These are phyloP conservation scores for Drosophila kokeensis DNA, from an alignment of 2,888 invertebrate genomes.

Conservation along the genomic window DNA sequence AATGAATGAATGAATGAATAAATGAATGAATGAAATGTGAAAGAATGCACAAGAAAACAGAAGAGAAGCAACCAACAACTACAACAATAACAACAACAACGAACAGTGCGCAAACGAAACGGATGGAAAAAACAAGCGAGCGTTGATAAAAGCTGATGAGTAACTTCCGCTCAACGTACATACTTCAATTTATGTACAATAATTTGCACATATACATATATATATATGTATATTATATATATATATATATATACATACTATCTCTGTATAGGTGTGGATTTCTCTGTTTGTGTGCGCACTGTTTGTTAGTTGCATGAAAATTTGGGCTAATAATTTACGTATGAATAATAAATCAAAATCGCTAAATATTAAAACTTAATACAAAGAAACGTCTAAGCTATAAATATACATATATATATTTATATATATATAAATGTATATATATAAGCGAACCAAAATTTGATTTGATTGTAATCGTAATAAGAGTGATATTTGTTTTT, in stretches of 20 bases:
- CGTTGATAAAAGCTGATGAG: conserved; percentile 68
- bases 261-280: neutral
- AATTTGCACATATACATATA: conserved; percentile 17
- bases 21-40: conserved; percentile 17
- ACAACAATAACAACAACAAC: conserved; percentile 38
- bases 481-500: conserved; percentile 28
- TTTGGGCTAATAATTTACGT: conserved; percentile 75
- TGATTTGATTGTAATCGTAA: conserved; percentile 27
- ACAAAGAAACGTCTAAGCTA: conserved; percentile 35
- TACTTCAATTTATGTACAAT: conserved; percentile 12
- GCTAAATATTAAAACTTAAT: conserved; percentile 72
- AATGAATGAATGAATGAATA: conserved; percentile 1
- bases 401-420: conserved; percentile 9
- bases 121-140: conserved; percentile 35
- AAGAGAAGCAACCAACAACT: conserved; percentile 44
- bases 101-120: conserved; percentile 42
- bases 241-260: conserved; percentile 28
- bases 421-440: conserved; percentile 28
- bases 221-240: conserved; percentile 17
- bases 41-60: conserved; percentile 9
- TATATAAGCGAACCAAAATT: conserved; percentile 45
- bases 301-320: conserved; percentile 51
- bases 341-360: conserved; percentile 64
- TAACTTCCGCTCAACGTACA: conserved; percentile 63
- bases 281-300: conserved; percentile 39